A percentile compares a stretch with the other conserved stretches of the same genome.
Evolutionary conservation across 2,113 vertebrate genomes (phyloP).

Genomic region (Verasper variegatus): DNA sequence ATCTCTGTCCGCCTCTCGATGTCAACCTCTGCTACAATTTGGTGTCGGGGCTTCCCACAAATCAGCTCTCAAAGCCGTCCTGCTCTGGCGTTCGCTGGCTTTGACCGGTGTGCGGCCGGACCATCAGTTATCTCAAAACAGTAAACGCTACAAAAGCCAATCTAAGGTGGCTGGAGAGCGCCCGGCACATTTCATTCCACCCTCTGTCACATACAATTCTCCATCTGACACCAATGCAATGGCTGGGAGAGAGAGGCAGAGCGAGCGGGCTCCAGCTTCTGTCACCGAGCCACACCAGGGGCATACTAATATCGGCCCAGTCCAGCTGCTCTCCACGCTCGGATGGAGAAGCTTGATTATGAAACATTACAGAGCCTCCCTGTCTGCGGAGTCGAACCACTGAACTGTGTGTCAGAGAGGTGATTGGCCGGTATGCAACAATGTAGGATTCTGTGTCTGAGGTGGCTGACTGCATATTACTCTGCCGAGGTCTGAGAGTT

Average conservation of each 20-base stretch:
- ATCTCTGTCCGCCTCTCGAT: constrained; percentile 7
- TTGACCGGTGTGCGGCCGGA: constrained; percentile 19
- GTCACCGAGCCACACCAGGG: constrained; percentile 57
- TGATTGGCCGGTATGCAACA: constrained; percentile 30
- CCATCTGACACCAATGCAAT: constrained; percentile 50
- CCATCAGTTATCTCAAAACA: constrained; percentile 31
- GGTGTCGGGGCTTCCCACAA: constrained; percentile 1
- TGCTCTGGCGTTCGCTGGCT: background rate
- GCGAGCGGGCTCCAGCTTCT: constrained; percentile 46
- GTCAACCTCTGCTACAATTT: constrained; percentile 27
- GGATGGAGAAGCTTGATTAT: constrained; percentile 61
- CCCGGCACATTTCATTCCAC: constrained; percentile 48
- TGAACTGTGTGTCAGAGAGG: constrained; percentile 46
- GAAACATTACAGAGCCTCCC: constrained; percentile 66
- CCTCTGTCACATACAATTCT: constrained; percentile 66
- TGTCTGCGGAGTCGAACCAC: constrained; percentile 35
- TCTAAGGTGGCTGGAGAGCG: constrained; percentile 42
- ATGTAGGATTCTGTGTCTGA: constrained; percentile 9
- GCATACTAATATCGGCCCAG: constrained; percentile 71
- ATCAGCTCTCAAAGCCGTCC: constrained; percentile 29
- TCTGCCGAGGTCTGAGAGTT: background rate
- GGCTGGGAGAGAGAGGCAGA: constrained; percentile 8
- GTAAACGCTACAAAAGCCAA: constrained; percentile 45
- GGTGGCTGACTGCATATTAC: constrained; percentile 40
- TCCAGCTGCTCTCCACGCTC: constrained; percentile 65